Base-by-base conservation (phyloP, 2,113 vertebrate genomes). In the Okapia johnstoni region DNA sequence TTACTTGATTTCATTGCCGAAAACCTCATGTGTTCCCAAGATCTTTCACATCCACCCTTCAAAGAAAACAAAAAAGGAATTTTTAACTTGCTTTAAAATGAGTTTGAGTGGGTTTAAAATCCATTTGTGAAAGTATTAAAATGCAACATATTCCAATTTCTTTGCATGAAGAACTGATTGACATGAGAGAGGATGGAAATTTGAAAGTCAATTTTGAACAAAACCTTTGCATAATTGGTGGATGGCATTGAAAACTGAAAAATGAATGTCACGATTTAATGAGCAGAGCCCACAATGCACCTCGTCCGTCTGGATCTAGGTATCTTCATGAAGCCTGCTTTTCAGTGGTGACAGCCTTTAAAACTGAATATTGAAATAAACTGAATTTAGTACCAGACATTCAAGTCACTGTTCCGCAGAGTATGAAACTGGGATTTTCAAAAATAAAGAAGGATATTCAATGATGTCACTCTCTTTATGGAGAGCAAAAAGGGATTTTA, bases 101-200 rank as follows among this genome's bases (percentile, higher is more conserved):
- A 89, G 54, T 85, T 23, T 97, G 97, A 97, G 97, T 97, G 97
- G 97, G 97, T 80, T 98, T 95, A 40, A 96, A 96, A 97, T 91
- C 70, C 97, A 97, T 96, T 97, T 96, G 96, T 92, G 26, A 77
- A 97, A 94, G 93, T 95, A 97, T 95, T 98, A 93, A 97, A 97
- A 98, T 97, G 94, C 96, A 98, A 93, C 90, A 73, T 79, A 91
- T 95, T 97, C 95, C 93, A 61, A 84, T 98, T 90, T 95, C 96
- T 97, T 89, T 93, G n/a, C 73, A 80, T 86, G 89, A 95, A 96
- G 95, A 90, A 93, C 96, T 94, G 97, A 97, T 86, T 97, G 98
- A 96, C 95, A 40, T 36, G 95, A 93, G 52, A 94, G 89, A 91
- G 94, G 61, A 97, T 88, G 80, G 80, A 88, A 96, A 97, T 98